phyloP scores from a whole-genome alignment of 2,888 invertebrate genomes.

The Chrysolina haemoptera region DNA sequence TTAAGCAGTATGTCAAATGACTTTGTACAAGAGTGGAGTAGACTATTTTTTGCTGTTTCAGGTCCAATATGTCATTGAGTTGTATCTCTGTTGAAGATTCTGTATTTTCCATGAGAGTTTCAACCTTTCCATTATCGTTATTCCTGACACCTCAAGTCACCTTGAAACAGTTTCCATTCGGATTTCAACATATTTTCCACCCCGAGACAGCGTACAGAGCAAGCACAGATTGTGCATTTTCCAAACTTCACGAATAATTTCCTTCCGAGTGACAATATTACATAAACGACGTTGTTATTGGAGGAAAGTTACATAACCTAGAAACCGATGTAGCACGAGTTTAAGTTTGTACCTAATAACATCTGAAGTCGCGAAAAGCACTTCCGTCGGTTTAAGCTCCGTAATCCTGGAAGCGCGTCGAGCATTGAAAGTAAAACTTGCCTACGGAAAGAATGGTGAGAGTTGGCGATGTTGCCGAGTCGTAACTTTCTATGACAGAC shows the following conservation, averaged over 20 bases:
- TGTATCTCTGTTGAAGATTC: too few relatives aligned
- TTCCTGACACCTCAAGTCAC: neutral
- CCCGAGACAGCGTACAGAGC: neutral
- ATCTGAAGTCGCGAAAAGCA: constrained; percentile 64
- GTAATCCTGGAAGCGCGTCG: constrained; percentile 64
- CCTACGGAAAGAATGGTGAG: constrained; percentile 51
- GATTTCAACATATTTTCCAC: neutral
- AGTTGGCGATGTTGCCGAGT: constrained; percentile 42
- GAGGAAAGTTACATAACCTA: constrained; percentile 40
- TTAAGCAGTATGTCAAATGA: too few relatives aligned
- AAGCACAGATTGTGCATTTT: neutral
- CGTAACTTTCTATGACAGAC: too few relatives aligned
- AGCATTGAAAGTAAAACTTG: constrained; percentile 65
- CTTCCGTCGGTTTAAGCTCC: constrained; percentile 64
- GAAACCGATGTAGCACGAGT: constrained; percentile 40
- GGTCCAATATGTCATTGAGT: too few relatives aligned
- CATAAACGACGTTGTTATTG: constrained; percentile 24
- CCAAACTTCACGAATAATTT: constrained; percentile 26
- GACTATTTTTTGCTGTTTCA: too few relatives aligned
- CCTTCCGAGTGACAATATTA: constrained; percentile 1
- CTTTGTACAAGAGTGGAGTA: too few relatives aligned
- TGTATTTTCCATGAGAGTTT: neutral
- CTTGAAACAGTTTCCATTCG: neutral
- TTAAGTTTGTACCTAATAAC: constrained; percentile 54
- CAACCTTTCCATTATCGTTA: neutral